Conservation (phyloP, 2,113 vertebrate genomes). For the Leiothrix lutea region DNA sequence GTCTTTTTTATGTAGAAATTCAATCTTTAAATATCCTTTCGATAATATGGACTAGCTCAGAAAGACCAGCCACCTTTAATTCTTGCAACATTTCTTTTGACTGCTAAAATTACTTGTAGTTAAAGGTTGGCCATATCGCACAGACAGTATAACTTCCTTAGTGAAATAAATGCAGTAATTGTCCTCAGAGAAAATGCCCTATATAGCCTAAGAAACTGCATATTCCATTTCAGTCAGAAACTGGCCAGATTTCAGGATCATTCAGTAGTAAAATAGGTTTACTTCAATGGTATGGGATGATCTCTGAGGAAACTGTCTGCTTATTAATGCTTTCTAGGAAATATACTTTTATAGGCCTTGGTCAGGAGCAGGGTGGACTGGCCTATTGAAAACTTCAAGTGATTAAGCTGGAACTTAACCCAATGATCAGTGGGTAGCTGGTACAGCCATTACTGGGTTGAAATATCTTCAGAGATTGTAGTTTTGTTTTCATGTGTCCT, state of each 20-base stretch:
- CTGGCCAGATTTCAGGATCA: not conserved
- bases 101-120: not conserved
- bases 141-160: not conserved
- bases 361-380: not conserved
- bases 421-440: not conserved
- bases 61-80: not conserved
- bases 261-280: not conserved
- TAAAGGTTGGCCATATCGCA: not conserved
- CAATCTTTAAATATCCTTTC: not conserved
- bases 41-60: not conserved
- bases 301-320: not conserved
- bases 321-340: not conserved
- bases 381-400: not conserved
- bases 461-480: not conserved
- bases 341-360: not conserved
- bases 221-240: not conserved
- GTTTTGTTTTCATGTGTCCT: not conserved
- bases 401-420: not conserved
- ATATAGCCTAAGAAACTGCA: not conserved
- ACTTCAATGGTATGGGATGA: not conserved
- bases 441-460: not conserved
- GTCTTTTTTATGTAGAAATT: not conserved
- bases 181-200: not conserved
- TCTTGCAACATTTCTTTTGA: not conserved
- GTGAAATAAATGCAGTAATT: not conserved